These are phyloP conservation scores for Cremastinae sp. DNA, from an alignment of 2,888 invertebrate species.

Conservation along the genomic window DNA sequence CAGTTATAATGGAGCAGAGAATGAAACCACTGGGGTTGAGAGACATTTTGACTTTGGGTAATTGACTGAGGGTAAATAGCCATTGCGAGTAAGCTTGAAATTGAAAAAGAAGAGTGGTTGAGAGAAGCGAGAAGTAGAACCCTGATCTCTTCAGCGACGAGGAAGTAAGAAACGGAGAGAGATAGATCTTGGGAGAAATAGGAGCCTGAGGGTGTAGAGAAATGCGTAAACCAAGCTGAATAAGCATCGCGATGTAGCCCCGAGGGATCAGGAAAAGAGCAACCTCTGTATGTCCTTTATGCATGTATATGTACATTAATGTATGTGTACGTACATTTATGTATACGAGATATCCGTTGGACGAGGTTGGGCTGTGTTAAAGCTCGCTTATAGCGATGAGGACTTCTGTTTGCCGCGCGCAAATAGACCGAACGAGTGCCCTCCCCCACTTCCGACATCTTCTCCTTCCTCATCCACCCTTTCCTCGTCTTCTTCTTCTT, in stretches of 20 bases:
- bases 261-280: slow-evolving; percentile 52
- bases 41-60: no score
- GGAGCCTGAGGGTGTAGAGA: slow-evolving; percentile 13
- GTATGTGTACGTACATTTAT: neutral
- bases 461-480: slow-evolving; percentile 5
- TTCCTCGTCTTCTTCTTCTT: neutral
- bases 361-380: slow-evolving; percentile 7
- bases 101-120: no score
- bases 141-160: no score
- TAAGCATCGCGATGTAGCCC: slow-evolving; percentile 45
- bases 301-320: neutral
- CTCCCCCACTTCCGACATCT: slow-evolving; percentile 5
- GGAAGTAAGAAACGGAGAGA: no score
- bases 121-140: no score
- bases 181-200: neutral
- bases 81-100: no score
- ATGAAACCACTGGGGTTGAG: no score
- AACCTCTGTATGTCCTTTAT: slow-evolving; percentile 23
- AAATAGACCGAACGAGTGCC: slow-evolving; percentile 53
- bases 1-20: no score
- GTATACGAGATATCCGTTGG: slow-evolving; percentile 18
- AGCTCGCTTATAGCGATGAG: slow-evolving; percentile 40
- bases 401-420: slow-evolving; percentile 56
- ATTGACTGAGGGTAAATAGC: no score
- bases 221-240: slow-evolving; percentile 51